These are phyloP conservation scores for Trachelus tabidus DNA, from an alignment of 2,888 invertebrate species.

Conservation along the genomic window DNA sequence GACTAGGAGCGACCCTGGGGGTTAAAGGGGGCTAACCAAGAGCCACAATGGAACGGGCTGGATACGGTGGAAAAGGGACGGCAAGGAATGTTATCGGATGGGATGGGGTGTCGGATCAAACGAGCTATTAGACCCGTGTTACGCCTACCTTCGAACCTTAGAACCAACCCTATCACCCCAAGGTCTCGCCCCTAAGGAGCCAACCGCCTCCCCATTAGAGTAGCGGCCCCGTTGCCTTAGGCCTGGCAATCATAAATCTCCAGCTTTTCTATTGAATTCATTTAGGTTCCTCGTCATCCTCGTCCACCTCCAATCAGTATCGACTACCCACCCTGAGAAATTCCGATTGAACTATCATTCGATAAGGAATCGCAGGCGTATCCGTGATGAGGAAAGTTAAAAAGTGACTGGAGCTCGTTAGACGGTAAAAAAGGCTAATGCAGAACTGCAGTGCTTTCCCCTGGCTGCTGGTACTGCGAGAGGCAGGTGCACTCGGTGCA, in stretches of 20 bases:
- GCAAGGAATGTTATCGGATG: conserved; percentile 22
- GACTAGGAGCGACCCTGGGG: background rate
- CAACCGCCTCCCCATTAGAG: conserved; percentile 23
- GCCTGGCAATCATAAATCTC: conserved; percentile 47
- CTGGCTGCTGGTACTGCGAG: background rate
- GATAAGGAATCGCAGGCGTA: background rate
- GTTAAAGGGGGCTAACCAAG: background rate
- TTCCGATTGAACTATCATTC: background rate
- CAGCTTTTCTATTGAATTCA: conserved; percentile 4
- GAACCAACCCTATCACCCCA: conserved; percentile 18
- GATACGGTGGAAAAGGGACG: conserved; percentile 24
- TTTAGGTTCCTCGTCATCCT: background rate
- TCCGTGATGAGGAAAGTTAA: background rate
- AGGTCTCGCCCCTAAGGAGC: conserved; percentile 26
- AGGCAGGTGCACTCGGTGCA: background rate
- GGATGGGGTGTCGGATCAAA: conserved; percentile 42
- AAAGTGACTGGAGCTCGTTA: background rate
- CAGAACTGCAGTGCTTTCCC: background rate
- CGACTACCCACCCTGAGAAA: background rate
- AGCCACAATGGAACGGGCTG: conserved; percentile 23
- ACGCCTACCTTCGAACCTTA: conserved; percentile 26
- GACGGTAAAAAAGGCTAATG: background rate
- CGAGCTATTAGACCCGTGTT: conserved; percentile 56
- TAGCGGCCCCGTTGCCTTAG: conserved; percentile 19
- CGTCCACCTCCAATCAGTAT: background rate